Base-by-base conservation (phyloP, 2,113 vertebrate species). In the Clinocottus analis region DNA sequence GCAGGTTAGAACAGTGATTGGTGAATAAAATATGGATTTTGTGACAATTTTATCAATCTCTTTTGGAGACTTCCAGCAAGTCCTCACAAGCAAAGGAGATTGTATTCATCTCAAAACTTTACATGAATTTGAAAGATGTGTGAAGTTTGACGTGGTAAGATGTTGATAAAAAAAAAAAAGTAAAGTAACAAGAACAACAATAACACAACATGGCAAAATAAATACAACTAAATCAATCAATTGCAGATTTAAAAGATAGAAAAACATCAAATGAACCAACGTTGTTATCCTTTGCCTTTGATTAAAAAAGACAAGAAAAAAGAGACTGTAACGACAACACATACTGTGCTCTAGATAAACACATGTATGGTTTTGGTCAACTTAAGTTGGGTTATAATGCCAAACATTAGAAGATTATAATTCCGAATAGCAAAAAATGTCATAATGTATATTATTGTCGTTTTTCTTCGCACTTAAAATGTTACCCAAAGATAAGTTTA, bases 41-140 rank as follows among this genome's bases (percentile, higher is more conserved):
- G n/a, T 68, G n/a, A 23, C n/a, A 49, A 25, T 47, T 19, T 12
- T 56, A 76, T 73, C 13, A 25, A 45, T 70, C 43, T 45, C 37
- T 39, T 9, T 47, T 43, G 7, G 25, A 61, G 39, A 37, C 16
- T 62, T 16, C 5, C 13, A 47, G 68, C 7, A 51, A 65, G 7
- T n/a, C 12, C 33, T 33, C 0, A n/a, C 56, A 63, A 43, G 65
- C 39, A 77, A 77, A 19, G 71, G 37, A 79, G 39, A 31, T 17
- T 71, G 41, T 71, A 79, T 41, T 76, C 33, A 84, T 49, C 55
- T 13, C 5, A 33, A 59, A 41, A 64, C 53, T 43, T 66, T 21
- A 1, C 21, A 23, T 29, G 55, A 69, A 37, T 47, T 39, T 72
- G 23, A 62, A n/a, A 62, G 55, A 53, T 61, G n/a, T 37, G 25